Evolutionary conservation across 2,113 vertebrate species (phyloP).

Genomic region (Epinephelus fuscoguttatus): DNA sequence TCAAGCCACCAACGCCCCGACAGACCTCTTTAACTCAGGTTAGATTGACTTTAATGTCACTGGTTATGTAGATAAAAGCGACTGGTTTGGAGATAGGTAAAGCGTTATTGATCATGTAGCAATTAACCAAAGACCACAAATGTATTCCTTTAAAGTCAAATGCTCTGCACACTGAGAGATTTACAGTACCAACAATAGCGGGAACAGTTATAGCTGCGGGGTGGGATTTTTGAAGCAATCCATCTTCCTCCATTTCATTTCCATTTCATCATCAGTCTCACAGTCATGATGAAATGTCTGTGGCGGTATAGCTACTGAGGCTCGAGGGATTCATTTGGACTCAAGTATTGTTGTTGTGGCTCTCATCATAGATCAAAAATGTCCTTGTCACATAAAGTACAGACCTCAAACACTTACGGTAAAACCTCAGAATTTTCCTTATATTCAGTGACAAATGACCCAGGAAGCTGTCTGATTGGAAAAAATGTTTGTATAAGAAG

Average conservation of each 20-base stretch:
- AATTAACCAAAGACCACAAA: conserved; percentile 5
- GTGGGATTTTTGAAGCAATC: conserved; percentile 14
- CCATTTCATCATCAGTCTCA: conserved; percentile 22
- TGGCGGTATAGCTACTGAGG: not conserved
- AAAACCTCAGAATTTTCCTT: not conserved
- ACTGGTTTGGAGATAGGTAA: not conserved
- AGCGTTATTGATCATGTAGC: conserved; percentile 18
- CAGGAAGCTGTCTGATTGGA: not conserved
- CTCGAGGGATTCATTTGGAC: not conserved
- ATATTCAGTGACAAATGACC: not conserved
- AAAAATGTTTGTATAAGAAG: not conserved
- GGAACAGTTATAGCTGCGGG: not conserved
- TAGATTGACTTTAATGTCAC: not conserved
- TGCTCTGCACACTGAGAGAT: not conserved
- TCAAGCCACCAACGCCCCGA: too few relatives aligned
- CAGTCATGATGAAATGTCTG: conserved; percentile 28
- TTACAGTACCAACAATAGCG: not conserved
- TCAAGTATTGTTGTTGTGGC: not conserved
- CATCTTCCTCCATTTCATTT: conserved; percentile 27
- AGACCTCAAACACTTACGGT: not conserved
- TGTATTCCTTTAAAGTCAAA: not conserved
- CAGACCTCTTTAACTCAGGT: not conserved
- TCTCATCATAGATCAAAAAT: not conserved
- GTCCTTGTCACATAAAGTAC: not conserved
- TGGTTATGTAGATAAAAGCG: not conserved